Base-by-base conservation (phyloP, 1,140 invertebrate genomes). In the Lepeophtheirus salmonis region DNA sequence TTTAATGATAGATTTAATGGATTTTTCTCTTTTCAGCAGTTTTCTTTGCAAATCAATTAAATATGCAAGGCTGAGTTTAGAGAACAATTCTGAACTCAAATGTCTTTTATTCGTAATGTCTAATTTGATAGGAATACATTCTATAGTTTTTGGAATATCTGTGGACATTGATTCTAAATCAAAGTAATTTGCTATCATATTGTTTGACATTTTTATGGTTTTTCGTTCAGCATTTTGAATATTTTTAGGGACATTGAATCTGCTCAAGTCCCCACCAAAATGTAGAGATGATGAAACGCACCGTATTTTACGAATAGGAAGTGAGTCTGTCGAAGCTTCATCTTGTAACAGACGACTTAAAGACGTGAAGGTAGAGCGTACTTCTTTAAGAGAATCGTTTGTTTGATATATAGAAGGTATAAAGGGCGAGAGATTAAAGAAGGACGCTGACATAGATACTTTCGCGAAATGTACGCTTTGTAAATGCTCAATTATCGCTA, bases 1-100 rank as follows among this genome's bases (percentile, higher is more conserved):
- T 6, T 41, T 41, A 6, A 10, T 41, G 6, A 41, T 41, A 6
- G 6, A 41, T 10, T n/a, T 41, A 41, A 6, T 41, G 6, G n/a
- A 41, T 6, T 41, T 41, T 41, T 10, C 6, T 10, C n/a, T 41
- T n/a, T 41, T 41, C 6, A n/a, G n/a, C 6, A 41, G n/a, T n/a
- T 41, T 41, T 41, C 30, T 54, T 54, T 54, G 20, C 13, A 54
- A n/a, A 54, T 54, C 23, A 2, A 54, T 12, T 20, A 54, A 54
- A 23, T 54, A 54, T 1, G 52, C 52, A 20, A 54, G 16, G 3
- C 52, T 14, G 2, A 54, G 23, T 13, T 54, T 54, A 4, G 20
- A 20, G 21, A 54, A 54, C 22, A 54, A 23, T 24, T 54, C 52
- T 23, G 20, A 2, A 20, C 52, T 20, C 17, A 41, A n/a, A n/a